Evolutionary conservation across 2,113 vertebrate genomes (phyloP).

Genomic region (Rallus limicola): DNA sequence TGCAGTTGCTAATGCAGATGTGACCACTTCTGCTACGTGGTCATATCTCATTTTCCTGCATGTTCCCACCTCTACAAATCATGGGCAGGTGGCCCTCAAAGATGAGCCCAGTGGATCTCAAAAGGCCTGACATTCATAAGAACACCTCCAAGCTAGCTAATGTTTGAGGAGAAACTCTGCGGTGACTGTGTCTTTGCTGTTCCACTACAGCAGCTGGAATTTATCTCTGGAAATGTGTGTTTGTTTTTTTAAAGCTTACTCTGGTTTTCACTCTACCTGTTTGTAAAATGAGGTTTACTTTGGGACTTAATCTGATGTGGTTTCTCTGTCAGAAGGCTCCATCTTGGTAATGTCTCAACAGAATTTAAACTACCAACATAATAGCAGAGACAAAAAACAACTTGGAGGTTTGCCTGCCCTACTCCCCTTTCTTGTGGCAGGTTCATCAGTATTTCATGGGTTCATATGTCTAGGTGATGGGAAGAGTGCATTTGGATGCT

Average conservation of each 20-base stretch:
- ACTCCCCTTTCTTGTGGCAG: not conserved
- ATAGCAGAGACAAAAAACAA: not conserved
- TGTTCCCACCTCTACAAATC: not conserved
- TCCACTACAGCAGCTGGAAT: not conserved
- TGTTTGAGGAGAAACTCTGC: not conserved
- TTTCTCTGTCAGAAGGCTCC: not conserved
- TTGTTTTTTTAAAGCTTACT: not conserved
- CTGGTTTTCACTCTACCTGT: not conserved
- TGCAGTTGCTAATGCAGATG: not conserved
- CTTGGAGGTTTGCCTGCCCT: not conserved
- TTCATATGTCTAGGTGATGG: not conserved
- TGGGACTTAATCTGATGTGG: not conserved
- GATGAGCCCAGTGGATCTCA: not conserved
- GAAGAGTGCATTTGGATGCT: not conserved
- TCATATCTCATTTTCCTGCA: accelerated
- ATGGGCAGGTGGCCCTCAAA: not conserved
- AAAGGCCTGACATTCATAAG: not conserved
- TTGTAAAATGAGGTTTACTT: not conserved
- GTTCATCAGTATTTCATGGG: not conserved
- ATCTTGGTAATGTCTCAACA: not conserved
- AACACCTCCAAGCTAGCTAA: not conserved
- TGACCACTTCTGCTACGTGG: not conserved
- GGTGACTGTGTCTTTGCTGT: not conserved
- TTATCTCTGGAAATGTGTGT: not conserved
- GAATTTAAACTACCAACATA: not conserved